Percentiles rank a stretch among this genome's conserved stretches.
Evolutionary conservation across 2,113 vertebrate species (phyloP).

Genomic region (Callipepla squamata): DNA sequence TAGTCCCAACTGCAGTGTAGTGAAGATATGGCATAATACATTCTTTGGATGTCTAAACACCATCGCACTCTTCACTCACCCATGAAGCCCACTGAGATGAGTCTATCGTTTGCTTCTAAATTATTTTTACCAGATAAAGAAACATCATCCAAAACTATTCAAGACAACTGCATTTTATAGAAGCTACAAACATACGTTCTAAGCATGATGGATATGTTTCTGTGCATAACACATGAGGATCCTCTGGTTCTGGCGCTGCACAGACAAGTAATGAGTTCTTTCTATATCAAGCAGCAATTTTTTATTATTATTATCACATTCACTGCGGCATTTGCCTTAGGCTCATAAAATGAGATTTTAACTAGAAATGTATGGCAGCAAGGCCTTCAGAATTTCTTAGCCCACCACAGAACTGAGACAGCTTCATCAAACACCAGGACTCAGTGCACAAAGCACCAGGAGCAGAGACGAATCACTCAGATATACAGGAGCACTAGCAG

Average conservation of each 20-base stretch:
- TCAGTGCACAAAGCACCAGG: neutral
- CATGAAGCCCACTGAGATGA: neutral
- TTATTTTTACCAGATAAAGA: neutral
- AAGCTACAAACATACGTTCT: rapidly evolving
- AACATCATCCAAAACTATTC: neutral
- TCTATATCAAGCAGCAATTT: neutral
- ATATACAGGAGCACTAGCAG: neutral
- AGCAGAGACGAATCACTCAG: neutral
- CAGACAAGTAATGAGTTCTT: neutral
- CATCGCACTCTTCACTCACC: neutral
- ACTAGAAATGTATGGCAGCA: neutral
- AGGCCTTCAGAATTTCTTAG: neutral
- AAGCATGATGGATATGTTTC: neutral
- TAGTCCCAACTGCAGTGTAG: neutral
- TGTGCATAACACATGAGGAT: neutral
- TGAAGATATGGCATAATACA: neutral
- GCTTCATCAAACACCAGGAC: slow-evolving; percentile 2
- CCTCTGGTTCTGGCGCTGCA: neutral
- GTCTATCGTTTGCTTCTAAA: neutral
- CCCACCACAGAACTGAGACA: neutral
- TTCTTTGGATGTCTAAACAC: neutral
- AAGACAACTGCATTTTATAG: neutral
- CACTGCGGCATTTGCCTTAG: neutral
- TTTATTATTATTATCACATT: slow-evolving; percentile 11
- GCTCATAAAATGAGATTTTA: neutral